Base-by-base conservation (phyloP, 1,140 invertebrate genomes). In the Drosophila cardini region DNA sequence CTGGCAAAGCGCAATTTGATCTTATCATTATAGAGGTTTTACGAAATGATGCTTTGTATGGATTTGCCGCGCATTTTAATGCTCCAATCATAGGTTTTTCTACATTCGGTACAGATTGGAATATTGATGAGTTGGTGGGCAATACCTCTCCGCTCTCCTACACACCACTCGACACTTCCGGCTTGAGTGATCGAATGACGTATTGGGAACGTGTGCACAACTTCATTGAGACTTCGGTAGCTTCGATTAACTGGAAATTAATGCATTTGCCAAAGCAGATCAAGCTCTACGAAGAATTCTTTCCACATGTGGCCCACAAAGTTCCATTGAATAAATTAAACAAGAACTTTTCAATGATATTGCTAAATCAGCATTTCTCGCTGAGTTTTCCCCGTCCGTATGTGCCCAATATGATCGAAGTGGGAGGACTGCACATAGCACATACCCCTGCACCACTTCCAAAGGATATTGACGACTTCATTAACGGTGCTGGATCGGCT, bases 371-470 rank as follows among this genome's bases (percentile, higher is more conserved):
- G 11, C 93, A 95, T 75, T 93, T 93, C 38, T 91, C 93, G 0
- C 72, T 94, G 26, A 93, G 93, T 30, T 92, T 92, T 26, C 92
- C 93, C 0, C 91, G 92, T 16, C 93, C 94, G 0, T 85, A 93
- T 21, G 78, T 94, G 0, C 93, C 94, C 0, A 94, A 93, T 78
- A 92, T 95, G 32, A 91, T 95, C 7, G 93, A 94, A 67, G 90
- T 95, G 9, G 94, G 94, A 2, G 94, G 94, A 0, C 80, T 95
- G 38, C 94, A 95, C 72, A 92, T 91, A 42, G 76, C 92, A 5
- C 76, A 90, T 5, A 87, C 70, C 11, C 65, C 91, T 1, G 79
- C 92, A 5, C 80, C 93, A 4, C 70, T 94, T 48, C 89, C 93
- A 0, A 60, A 68, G 21, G 90, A 93, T 60, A 75, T 94, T 0